These are phyloP conservation scores for Brachirus orientalis DNA, from an alignment of 2,113 vertebrate genomes.

Conservation along the genomic window DNA sequence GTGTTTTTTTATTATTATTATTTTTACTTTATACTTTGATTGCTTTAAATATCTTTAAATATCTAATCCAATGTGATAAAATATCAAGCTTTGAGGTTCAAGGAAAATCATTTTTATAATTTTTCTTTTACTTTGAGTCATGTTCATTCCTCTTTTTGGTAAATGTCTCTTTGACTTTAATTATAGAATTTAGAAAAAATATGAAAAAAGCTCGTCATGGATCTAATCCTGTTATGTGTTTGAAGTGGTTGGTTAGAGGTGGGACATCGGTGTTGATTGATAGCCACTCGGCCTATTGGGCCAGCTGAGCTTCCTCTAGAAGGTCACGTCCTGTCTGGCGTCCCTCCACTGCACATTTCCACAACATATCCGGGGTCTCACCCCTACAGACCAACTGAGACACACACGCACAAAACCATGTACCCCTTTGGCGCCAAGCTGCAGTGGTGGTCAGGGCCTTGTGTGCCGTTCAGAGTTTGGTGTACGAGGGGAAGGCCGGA, in stretches of 20 bases:
- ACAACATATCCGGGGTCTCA: conserved; percentile 80
- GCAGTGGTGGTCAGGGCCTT: conserved; percentile 71
- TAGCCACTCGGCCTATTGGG: conserved; percentile 73
- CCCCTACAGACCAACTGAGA: conserved; percentile 46
- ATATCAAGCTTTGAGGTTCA: no score
- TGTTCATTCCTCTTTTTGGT: background rate
- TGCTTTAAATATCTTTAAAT: background rate
- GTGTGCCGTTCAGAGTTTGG: conserved; percentile 66
- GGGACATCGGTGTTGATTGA: conserved; percentile 75
- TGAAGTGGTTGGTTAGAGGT: conserved; percentile 68
- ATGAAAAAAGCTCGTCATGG: conserved; percentile 9
- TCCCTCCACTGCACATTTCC: conserved; percentile 83
- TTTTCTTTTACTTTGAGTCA: background rate
- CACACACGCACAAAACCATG: conserved; percentile 34
- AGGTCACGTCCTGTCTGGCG: conserved; percentile 84
- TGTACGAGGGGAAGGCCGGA: conserved; percentile 37
- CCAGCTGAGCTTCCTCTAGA: conserved; percentile 71
- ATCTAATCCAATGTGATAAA: no score
- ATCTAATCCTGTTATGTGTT: conserved; percentile 56
- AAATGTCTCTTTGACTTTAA: background rate
- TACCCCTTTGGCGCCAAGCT: conserved; percentile 70
- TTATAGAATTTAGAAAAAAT: conserved; percentile 21
- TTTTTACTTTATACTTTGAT: background rate
- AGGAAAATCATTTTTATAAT: no score
- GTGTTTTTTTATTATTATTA: background rate